A percentile compares a stretch with the other conserved stretches of the same genome.
Conservation (phyloP, 2,797 vertebrate genomes). For the Myripristis murdjan region DNA sequence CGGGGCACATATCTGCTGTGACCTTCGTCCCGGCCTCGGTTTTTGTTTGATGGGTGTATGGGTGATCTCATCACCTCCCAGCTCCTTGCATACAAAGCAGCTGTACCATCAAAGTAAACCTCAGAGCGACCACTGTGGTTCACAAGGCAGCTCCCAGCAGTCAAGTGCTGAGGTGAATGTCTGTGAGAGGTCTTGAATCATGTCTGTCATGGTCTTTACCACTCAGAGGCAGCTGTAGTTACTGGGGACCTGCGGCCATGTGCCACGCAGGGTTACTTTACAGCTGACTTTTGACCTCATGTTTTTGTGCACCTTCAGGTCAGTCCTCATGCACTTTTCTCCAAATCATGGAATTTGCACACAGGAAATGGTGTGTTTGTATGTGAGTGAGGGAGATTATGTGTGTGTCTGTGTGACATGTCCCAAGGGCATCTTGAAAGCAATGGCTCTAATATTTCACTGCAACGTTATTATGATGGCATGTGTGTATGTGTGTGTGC, state of each 20-base stretch:
- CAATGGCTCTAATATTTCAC: conserved; percentile 51
- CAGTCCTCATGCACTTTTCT: conserved; percentile 4
- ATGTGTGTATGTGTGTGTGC: conserved; percentile 14
- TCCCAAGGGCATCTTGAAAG: conserved; percentile 37
- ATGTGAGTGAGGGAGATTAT: conserved; percentile 39
- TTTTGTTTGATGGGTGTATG: conserved; percentile 33
- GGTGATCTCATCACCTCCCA: conserved; percentile 36
- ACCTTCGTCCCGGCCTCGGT: conserved; percentile 39
- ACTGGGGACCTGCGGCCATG: not conserved
- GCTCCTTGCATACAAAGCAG: conserved; percentile 35
- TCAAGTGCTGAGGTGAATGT: not conserved
- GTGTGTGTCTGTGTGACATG: conserved; percentile 22
- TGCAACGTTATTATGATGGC: conserved; percentile 16
- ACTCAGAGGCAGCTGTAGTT: conserved; percentile 6
- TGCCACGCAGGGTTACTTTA: conserved; percentile 9
- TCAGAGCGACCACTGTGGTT: not conserved
- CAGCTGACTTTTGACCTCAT: conserved; percentile 33
- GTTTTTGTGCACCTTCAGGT: conserved; percentile 22
- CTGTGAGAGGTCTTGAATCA: conserved; percentile 20
- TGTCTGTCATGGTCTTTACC: conserved; percentile 18
- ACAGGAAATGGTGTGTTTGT: conserved; percentile 51
- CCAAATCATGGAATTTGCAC: conserved; percentile 27
- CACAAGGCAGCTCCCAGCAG: conserved; percentile 4
- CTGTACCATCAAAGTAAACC: conserved; percentile 54
- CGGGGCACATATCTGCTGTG: conserved; percentile 34